Base-by-base conservation (phyloP, 2,888 invertebrate species). In the Nemotelus pantherinus region DNA sequence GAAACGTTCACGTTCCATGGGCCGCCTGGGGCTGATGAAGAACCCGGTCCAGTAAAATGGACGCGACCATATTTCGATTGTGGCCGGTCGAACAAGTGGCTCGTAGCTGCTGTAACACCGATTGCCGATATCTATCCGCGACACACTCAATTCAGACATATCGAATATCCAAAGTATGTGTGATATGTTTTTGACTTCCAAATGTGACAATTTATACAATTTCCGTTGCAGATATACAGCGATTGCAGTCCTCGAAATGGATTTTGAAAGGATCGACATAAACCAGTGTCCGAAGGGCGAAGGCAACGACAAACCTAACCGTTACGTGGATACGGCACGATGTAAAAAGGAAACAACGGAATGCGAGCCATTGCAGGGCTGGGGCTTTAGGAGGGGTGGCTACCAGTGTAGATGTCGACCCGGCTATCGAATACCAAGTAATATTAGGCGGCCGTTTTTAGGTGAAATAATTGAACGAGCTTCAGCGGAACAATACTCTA, bases 1-100 rank as follows among this genome's bases (percentile, higher is more conserved):
- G 96, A 96, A 86, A 97, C 96, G n/a, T 95, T 93, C 84, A 95
- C 95, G n/a, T 97, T 96, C 88, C 97, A 97, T 80, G 97, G 97
- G 65, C 97, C 97, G 6, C 95, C 93, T 67, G 96, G 95, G 58
- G 94, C 95, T 81, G 96, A 96, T 87, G 97, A 97, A 89, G 90
- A 90, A 83, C 95, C 94, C 2, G 96, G 98, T 1, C 98, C 98
- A 10, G 95, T 99, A 0, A 93, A 95, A 85, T 98, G 95, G 93
- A 97, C 96, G 0, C 90, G 93, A 78, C 98, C 98, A 0, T 99
- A 98, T 86, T 99, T 96, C 86, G 98, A 99, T 88, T 99, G 98
- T 85, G 96, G 95, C 3, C 89, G 97, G 80, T 94, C 97, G 0
- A 97, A 98, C 87, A 94, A 97, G 85, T 99, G 99, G 99, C 89